Percentiles rank a stretch among this genome's conserved stretches.
Conservation (phyloP, 1,140 invertebrate genomes). For the Drosophila littoralis region DNA sequence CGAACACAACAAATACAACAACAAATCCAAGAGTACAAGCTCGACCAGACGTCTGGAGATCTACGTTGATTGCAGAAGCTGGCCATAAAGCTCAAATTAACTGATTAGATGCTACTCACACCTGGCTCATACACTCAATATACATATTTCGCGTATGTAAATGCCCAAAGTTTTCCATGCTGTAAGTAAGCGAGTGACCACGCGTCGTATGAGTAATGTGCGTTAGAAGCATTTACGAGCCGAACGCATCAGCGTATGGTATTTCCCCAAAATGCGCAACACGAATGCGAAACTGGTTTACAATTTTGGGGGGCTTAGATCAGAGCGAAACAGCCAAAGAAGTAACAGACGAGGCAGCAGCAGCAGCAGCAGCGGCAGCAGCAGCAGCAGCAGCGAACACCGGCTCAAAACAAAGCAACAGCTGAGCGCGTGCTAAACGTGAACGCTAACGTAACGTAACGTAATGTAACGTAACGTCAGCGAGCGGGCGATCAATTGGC, state of each 20-base stretch:
- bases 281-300: slow-evolving; percentile 51
- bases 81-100: not conserved
- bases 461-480: slow-evolving; percentile 7
- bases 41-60: not conserved
- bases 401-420: slow-evolving; percentile 58
- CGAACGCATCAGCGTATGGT: slow-evolving; percentile 16
- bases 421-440: slow-evolving; percentile 40
- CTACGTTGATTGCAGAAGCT: slow-evolving; percentile 37
- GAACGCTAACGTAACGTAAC: slow-evolving; percentile 19
- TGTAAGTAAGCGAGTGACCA: slow-evolving; percentile 9
- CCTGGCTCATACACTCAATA: not conserved
- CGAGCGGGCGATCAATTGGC: not conserved
- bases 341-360: not conserved
- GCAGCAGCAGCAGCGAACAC: slow-evolving; percentile 19
- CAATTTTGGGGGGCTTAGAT: slow-evolving; percentile 9
- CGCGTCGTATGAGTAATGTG: slow-evolving; percentile 61
- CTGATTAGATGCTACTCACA: not conserved
- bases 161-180: slow-evolving; percentile 53
- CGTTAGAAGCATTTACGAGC: slow-evolving; percentile 13
- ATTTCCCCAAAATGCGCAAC: slow-evolving; percentile 48
- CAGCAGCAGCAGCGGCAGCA: not conserved
- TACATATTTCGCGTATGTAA: slow-evolving; percentile 24
- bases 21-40: slow-evolving; percentile 4
- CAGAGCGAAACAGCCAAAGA: not conserved
- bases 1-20: slow-evolving; percentile 3